phyloP scores from a whole-genome alignment of 2,888 invertebrate species.

The Pollenia angustigena region DNA sequence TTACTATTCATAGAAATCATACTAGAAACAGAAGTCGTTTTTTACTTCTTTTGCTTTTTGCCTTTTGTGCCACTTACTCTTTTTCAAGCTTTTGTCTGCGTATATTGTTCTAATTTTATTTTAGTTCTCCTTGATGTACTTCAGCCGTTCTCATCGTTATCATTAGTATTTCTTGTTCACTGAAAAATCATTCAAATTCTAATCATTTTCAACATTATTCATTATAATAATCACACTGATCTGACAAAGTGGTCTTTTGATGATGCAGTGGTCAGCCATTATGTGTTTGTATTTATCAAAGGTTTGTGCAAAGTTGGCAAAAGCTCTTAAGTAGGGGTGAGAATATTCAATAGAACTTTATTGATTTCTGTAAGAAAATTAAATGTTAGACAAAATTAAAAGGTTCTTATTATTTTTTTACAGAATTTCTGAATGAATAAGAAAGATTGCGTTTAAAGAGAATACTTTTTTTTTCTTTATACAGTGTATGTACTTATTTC shows the following conservation, averaged over 20 bases:
- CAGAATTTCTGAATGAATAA: no score
- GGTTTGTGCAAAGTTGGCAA: not conserved
- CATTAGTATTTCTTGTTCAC: conserved; percentile 7
- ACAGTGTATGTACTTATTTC: no score
- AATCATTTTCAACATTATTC: conserved; percentile 26
- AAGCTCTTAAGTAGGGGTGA: not conserved
- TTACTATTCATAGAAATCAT: conserved; percentile 7
- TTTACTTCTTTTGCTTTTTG: not conserved
- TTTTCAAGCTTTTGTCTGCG: not conserved
- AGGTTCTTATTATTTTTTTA: no score
- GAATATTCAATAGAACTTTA: no score
- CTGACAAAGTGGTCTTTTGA: conserved; percentile 11
- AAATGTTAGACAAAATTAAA: no score
- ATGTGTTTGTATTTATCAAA: not conserved
- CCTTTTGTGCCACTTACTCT: conserved; percentile 1
- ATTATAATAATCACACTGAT: conserved; percentile 37
- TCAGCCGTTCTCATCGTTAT: conserved; percentile 3
- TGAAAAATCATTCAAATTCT: conserved; percentile 28
- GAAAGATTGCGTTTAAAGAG: no score
- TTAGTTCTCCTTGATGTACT: not conserved
- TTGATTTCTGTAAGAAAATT: no score
- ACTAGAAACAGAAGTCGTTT: conserved; percentile 8
- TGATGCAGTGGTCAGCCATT: not conserved
- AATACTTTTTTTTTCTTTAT: no score
- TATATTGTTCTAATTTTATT: not conserved